phyloP scores from a whole-genome alignment of 2,888 invertebrate genomes.

The Rhagonycha lutea region DNA sequence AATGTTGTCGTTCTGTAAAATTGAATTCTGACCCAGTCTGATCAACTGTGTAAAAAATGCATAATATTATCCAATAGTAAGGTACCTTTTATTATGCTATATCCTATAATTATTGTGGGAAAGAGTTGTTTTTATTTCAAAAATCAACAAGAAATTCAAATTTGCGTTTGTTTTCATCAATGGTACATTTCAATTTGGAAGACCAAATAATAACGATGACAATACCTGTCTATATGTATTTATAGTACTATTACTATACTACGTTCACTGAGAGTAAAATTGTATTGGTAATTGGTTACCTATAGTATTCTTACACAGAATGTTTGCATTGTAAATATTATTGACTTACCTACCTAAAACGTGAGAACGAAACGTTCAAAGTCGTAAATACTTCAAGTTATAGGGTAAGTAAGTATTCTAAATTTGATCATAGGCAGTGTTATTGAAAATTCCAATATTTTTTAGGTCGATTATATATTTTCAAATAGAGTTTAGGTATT shows the following conservation, averaged over 20 bases:
- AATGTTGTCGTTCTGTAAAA: not conserved
- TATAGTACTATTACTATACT: not conserved
- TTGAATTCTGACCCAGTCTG: not conserved
- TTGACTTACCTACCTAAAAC: not conserved
- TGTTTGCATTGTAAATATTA: not conserved
- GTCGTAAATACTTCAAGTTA: not conserved
- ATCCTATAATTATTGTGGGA: no score
- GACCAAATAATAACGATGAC: not conserved
- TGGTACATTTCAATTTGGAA: not conserved
- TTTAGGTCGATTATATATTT: not conserved
- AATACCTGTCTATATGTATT: not conserved
- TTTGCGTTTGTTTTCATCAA: not conserved
- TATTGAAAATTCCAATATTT: not conserved
- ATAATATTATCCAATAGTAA: no score
- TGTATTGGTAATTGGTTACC: not conserved
- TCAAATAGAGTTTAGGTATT: not conserved
- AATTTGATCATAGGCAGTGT: not conserved
- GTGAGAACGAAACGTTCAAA: not conserved
- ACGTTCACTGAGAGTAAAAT: not conserved
- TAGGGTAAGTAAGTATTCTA: not conserved
- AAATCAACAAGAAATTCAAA: no score
- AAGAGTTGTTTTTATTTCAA: no score
- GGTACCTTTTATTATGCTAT: no score
- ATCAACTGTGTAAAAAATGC: no score
- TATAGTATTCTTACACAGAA: not conserved